A percentile compares a stretch with the other conserved stretches of the same genome.
Evolutionary conservation across 2,888 invertebrate genomes (phyloP).

Genomic region (Cetonia aurata): DNA sequence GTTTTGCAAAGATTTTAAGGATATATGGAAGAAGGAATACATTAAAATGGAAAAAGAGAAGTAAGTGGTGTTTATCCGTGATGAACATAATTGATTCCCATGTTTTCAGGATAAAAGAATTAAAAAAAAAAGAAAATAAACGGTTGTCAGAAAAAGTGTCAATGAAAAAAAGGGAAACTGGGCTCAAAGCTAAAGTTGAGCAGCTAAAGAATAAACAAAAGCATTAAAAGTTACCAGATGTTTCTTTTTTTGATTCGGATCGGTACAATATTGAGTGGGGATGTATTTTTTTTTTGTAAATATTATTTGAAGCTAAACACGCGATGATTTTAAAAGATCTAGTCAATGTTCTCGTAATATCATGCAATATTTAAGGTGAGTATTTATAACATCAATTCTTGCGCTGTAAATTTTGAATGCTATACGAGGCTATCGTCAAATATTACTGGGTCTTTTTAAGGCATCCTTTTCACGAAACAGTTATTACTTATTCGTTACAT

Average conservation of each 20-base stretch:
- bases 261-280: background rate
- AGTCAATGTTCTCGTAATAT: background rate
- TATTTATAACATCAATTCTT: background rate
- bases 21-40: conserved; percentile 94
- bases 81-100: too few relatives aligned
- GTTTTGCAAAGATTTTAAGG: conserved; percentile 95
- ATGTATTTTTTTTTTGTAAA: conserved; percentile 6
- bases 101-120: conserved; percentile 72
- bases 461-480: background rate
- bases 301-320: conserved; percentile 1
- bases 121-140: conserved; percentile 72
- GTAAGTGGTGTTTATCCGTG: conserved; percentile 67
- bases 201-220: conserved; percentile 65
- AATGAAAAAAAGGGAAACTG: conserved; percentile 75
- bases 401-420: background rate
- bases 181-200: conserved; percentile 75
- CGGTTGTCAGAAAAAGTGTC: conserved; percentile 68
- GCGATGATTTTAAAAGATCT: background rate
- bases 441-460: background rate
- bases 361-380: background rate
- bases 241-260: background rate
- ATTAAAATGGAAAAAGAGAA: conserved; percentile 85
- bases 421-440: background rate
- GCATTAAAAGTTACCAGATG: conserved; percentile 23
- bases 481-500: conserved; percentile 13